Evolutionary conservation across 2,113 vertebrate genomes (phyloP), one percentile per base, ranked within the genome.

Genomic region (Pristiophorus japonicus): DNA sequence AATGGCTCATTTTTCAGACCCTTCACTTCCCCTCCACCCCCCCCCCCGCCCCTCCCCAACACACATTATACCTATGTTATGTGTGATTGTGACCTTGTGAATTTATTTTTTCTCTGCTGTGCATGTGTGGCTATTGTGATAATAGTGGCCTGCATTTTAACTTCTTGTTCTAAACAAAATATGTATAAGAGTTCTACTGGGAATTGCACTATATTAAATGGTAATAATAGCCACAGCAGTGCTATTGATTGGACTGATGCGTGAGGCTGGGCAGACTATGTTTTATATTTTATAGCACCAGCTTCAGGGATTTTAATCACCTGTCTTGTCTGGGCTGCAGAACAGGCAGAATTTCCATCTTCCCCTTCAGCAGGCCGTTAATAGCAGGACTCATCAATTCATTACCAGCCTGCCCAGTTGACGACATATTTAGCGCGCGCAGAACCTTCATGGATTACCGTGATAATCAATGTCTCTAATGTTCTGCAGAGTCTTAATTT

Each of bases 401-500:
- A 90, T 96, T 96, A 92, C 66, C 96, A 95, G 96, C 51, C 96
- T 78, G 95, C 62, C 34, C 70, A 47, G 85, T 6, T 95, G 96
- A 96, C 95, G 47, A 96, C 4, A 91, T 96, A 96, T 95, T 96
- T 96, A 96, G 96, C 73, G 91, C 96, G 97, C 96, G 96, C 95
- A 0, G 94, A 81, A 95, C 0, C 38, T 67, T 73, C 94, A 62
- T 85, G 96, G 96, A 96, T 96, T 34, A 91, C 97, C 97, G 97
- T 97, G 95, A 96, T 96, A 95, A 96, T 97, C 96, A 96, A 66
- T 97, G 97, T 96, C 96, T 93, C 95, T 97, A 95, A 96, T 95
- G 63, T 93, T 96, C 98, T 98, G 98, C 98, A 97, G n/a, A n/a
- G 98, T 97, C 96, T 34, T 97, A 97, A 97, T 97, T 95, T 96